Percentiles rank a stretch among this genome's conserved stretches.
These are phyloP conservation scores for Gobio gobio DNA, from an alignment of 2,113 vertebrate species.

Conservation along the genomic window DNA sequence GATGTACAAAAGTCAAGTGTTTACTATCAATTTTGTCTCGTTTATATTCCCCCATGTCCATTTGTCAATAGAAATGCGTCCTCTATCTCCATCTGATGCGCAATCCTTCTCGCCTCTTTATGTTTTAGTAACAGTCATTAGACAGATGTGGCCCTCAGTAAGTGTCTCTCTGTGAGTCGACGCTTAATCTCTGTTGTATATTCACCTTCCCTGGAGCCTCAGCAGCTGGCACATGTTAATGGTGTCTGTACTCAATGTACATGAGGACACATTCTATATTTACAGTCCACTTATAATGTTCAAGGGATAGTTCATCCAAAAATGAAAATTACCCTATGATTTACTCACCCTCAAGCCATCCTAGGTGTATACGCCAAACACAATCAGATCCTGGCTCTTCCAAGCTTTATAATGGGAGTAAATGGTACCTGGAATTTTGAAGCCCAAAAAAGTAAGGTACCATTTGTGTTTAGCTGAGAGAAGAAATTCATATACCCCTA, in stretches of 20 bases:
- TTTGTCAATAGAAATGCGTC: not conserved
- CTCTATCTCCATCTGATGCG: not conserved
- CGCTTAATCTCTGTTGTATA: not conserved
- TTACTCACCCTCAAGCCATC: no score
- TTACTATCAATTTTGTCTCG: conserved; percentile 4
- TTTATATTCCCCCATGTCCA: not conserved
- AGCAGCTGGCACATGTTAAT: not conserved
- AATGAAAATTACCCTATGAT: no score
- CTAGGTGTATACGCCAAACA: no score
- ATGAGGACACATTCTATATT: not conserved
- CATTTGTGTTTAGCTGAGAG: no score
- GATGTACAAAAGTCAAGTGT: conserved; percentile 49
- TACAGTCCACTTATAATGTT: not conserved
- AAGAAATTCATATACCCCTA: no score
- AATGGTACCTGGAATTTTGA: no score
- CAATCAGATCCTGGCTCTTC: no score
- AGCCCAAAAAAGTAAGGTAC: no score
- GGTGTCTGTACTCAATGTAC: not conserved
- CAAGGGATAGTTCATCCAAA: no score
- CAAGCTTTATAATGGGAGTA: no score
- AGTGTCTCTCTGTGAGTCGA: not conserved
- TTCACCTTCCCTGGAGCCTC: conserved; percentile 6
- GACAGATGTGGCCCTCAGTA: not conserved
- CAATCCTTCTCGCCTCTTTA: conserved; percentile 5
- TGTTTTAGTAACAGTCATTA: conserved; percentile 18